Evolutionary conservation across 2,888 invertebrate species (phyloP), one percentile per base, ranked within the genome.

Genomic region (Tachina lurida): DNA sequence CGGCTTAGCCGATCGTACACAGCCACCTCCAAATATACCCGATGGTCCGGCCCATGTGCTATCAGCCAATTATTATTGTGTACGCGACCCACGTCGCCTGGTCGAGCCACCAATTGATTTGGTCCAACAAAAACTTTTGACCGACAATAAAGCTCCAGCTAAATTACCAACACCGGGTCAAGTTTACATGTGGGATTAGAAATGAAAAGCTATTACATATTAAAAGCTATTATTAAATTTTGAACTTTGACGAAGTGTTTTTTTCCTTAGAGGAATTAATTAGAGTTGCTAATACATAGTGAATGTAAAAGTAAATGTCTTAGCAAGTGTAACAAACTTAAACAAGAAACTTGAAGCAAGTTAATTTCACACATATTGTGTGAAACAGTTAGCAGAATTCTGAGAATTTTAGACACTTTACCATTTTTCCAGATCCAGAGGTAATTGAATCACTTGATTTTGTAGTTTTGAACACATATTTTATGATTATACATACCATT

Each of bases 1-100:
- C 49, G 92, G 93, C 4, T 12, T 96, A 54, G 93, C 97, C 3
- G 93, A 95, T 12, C 95, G 98, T 89, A 96, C 96, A 74, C 97
- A 97, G 91, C 97, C 97, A 39, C 96, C 94, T 17, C 98, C 98
- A 63, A 92, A 94, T 77, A 92, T 98, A 71, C 98, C 97, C 22
- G 96, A 95, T 86, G 98, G 98, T 12, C 96, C 96, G 2, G 94
- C 96, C 45, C 96, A 97, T 92, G 95, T 94, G 91, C 93, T 97
- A 84, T 95, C 96, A 15, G 95, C 94, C 65, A 98, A 98, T 92
- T 97, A 98, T 92, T 98, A 99, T 90, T 96, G 94, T 90, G 93
- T 94, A 0, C 94, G 98, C 80, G 98, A 99, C 93, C 97, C 94
- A 0, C 95, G 98, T 70, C 94, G 97, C 78, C 96, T 96, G 78